Evolutionary conservation across 2,888 invertebrate species (phyloP), one percentile per base, ranked within the genome.

Genomic region (Ectobius pallidus): DNA sequence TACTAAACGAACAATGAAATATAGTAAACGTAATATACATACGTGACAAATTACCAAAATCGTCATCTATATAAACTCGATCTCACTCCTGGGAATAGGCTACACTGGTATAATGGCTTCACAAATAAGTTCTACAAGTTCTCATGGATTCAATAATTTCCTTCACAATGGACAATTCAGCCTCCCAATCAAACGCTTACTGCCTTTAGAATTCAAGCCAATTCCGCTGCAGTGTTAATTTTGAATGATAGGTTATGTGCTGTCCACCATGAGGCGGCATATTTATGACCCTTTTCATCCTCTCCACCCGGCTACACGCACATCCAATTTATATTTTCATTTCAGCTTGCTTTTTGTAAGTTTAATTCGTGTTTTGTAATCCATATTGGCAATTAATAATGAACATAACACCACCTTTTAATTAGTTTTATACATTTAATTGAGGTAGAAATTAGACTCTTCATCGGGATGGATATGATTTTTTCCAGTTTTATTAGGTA

Each of bases 161-260:
- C 61, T 32, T 32, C 30, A 61, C n/a, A 32, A 61, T 32, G 18
- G 27, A 18, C 63, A 42, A 7, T 42, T 42, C 42, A 39, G 42
- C 42, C 11, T 42, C 22, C 63, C 14, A 22, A 42, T 30, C 42
- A 42, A 16, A 63, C 14, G 18, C 42, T 34, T 22, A 7, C 9
- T 22, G 39, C 22, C 14, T 22, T 18, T 39, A 2, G 22, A 63
- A 39, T 32, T 14, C 39, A 63, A 18, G 9, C 63, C 16, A 7
- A 63, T 20, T 14, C 39, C 20, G 22, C 63, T 42, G 63, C 42
- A 63, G 42, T 25, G 63, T 42, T 63, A 42, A 63, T 63, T 22
- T 34, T 16, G 20, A 63, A 42, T 39, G 25, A 63, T 22, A 22
- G 25, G 52, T 22, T 52, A 22, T 22, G 25, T 25, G 52, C 16